Conservation (phyloP, 2,888 invertebrate genomes). For the Orthosia incerta region DNA sequence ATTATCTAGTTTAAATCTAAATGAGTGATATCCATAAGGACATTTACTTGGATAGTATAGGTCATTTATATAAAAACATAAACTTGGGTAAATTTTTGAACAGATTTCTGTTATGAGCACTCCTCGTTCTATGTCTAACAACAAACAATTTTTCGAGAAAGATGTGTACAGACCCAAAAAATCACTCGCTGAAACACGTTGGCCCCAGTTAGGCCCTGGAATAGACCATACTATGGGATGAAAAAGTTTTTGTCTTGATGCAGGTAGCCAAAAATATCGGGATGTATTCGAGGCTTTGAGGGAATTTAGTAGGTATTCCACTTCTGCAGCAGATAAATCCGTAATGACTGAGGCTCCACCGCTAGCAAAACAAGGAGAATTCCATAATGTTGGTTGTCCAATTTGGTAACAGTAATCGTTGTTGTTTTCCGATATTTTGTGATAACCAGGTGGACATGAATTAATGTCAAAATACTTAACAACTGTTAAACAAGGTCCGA, state of each 20-base stretch:
- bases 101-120: constrained; percentile 78
- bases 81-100: constrained; percentile 76
- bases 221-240: constrained; percentile 86
- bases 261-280: constrained; percentile 88
- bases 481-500: constrained; percentile 76
- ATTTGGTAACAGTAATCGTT: constrained; percentile 83
- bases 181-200: constrained; percentile 68
- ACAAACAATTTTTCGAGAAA: constrained; percentile 79
- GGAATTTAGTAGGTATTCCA: constrained; percentile 75
- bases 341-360: constrained; percentile 84
- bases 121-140: constrained; percentile 76
- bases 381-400: constrained; percentile 75
- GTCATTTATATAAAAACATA: constrained; percentile 85
- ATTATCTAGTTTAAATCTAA: constrained; percentile 80
- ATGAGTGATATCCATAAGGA: constrained; percentile 82
- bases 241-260: constrained; percentile 81
- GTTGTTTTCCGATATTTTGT: constrained; percentile 76
- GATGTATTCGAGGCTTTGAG: constrained; percentile 74
- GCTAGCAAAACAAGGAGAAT: constrained; percentile 82
- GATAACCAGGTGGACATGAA: constrained; percentile 82
- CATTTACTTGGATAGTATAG: constrained; percentile 80
- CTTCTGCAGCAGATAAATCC: constrained; percentile 77
- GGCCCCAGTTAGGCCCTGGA: constrained; percentile 87
- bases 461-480: constrained; percentile 74
- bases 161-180: constrained; percentile 67